Evolutionary conservation across 1,140 invertebrate species (phyloP).

Genomic region (Brachionus rubens): DNA sequence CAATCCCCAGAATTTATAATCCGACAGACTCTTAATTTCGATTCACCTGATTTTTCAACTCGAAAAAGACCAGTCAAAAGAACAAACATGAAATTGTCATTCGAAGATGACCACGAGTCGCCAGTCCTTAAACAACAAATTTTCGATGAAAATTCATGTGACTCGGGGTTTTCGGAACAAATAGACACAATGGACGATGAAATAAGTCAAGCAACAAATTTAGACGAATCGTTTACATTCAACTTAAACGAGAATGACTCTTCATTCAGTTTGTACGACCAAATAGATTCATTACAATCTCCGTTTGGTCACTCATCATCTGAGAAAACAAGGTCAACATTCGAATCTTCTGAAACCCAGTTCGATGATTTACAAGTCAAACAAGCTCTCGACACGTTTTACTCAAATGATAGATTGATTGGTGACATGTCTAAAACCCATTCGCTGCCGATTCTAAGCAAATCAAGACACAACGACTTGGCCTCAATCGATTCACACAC

Average conservation of each 20-base stretch:
- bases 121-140: not conserved
- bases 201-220: not conserved
- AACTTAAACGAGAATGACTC: not conserved
- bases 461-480: conserved; percentile 20
- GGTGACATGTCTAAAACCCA: conserved; percentile 10
- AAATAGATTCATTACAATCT: not conserved
- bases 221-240: conserved; percentile 24
- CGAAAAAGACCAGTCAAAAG: not conserved
- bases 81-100: not conserved
- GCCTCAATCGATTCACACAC: not conserved
- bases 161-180: not conserved
- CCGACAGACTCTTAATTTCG: not conserved
- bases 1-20: not conserved
- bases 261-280: not conserved
- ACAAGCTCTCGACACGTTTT: no score
- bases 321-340: not conserved
- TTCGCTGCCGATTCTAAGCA: not conserved
- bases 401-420: conserved; percentile 6
- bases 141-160: not conserved
- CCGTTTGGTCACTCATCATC: not conserved
- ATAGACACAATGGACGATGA: not conserved
- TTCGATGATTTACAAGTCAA: no score
- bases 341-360: no score
- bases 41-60: not conserved
- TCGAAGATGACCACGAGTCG: not conserved